These are phyloP conservation scores for Ariopsis seemanni DNA, from an alignment of 2,113 vertebrate genomes.

Conservation along the genomic window DNA sequence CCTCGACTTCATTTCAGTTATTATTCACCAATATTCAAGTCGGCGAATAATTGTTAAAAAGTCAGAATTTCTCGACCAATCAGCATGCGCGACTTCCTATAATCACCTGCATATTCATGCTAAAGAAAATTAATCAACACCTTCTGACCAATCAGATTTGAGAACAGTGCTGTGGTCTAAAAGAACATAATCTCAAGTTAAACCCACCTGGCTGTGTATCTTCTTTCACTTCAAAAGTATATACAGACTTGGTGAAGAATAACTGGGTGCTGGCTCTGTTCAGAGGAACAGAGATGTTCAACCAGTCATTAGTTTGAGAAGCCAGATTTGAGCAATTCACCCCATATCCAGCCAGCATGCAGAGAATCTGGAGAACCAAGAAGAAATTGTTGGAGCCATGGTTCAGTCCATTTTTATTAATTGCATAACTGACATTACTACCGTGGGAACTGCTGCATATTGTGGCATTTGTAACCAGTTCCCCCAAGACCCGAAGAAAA, in stretches of 20 bases:
- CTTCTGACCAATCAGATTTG: neutral
- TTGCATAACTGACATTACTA: neutral
- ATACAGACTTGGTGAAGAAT: constrained; percentile 64
- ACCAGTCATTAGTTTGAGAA: constrained; percentile 21
- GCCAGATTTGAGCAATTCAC: constrained; percentile 36
- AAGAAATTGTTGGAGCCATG: neutral
- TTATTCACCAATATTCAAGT: too few relatives aligned
- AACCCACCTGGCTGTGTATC: constrained; percentile 71
- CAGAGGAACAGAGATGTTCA: constrained; percentile 43
- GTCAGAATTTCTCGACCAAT: too few relatives aligned
- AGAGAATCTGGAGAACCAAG: constrained; percentile 56
- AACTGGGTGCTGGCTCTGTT: constrained; percentile 62
- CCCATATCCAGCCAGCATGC: constrained; percentile 37
- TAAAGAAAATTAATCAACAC: neutral
- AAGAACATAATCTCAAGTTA: neutral
- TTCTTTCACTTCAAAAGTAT: constrained; percentile 73
- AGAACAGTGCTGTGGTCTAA: neutral
- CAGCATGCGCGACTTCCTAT: too few relatives aligned
- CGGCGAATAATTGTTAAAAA: too few relatives aligned
- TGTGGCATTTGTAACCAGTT: constrained; percentile 17
- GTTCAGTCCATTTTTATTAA: neutral
- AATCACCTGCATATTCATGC: too few relatives aligned
- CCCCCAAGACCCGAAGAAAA: constrained; percentile 31
- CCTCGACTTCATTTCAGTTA: too few relatives aligned
- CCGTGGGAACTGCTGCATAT: constrained; percentile 10